Base-by-base conservation (phyloP, 2,888 invertebrate genomes). In the Operophtera brumata region DNA sequence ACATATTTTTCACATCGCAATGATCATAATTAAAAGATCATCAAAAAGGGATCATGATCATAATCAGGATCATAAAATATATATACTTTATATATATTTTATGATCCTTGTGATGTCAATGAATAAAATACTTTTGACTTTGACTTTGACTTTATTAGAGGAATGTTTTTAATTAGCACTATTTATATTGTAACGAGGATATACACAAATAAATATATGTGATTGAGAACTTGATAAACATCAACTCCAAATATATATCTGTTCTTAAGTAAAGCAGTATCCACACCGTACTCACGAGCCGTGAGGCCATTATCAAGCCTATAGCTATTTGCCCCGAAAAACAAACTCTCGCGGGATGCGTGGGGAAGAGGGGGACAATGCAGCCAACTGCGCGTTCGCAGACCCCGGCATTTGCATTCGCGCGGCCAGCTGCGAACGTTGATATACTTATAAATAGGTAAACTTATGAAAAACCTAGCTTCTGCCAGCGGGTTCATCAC, bases 291-390 rank as follows among this genome's bases (percentile, higher is more conserved):
- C 47, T 68, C 72, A 66, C 70, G 75, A 68, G 72, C 83, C 86
- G 86, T 84, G 90, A 85, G 86, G 86, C 90, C 89, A 90, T 90
- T 89, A 90, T 89, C 88, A 86, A 87, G 90, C 88, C 90, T 89
- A 89, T 89, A 89, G 90, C 88, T 89, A 89, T 90, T 89, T 89
- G 90, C 90, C 83, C 89, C 90, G 87, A 89, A 89, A 90, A 90
- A 90, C 90, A 90, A 89, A 90, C 90, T 90, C 89, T 88, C 88
- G 87, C 86, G 90, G 89, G 89, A 88, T 82, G 81, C 74, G 57
- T 47, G 43, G 45, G 64, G 52, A 59, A 58, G 50, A 65, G 70
- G 69, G 69, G 65, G 74, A 87, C 88, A 88, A 87, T 87, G 86
- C 86, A 86, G 81, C 86, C 86, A 86, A 86, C 87, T 88, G 84